Evolutionary conservation across 2,113 vertebrate genomes (phyloP).

Genomic region (Ictalurus punctatus): DNA sequence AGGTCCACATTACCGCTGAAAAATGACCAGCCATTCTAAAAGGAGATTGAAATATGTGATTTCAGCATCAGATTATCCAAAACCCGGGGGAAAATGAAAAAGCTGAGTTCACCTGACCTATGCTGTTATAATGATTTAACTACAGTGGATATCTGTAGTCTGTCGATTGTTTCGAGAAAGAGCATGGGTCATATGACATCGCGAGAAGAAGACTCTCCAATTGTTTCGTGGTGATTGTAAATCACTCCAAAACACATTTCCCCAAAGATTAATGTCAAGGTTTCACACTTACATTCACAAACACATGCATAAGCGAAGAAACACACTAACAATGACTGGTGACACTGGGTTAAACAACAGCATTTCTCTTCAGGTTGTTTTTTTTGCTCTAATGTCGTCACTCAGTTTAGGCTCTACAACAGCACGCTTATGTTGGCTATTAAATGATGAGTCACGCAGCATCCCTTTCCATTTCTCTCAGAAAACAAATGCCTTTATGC

Average conservation of each 20-base stretch:
- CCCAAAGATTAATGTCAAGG: slow-evolving; percentile 1
- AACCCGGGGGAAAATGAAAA: too few relatives aligned
- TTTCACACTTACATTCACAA: slow-evolving; percentile 48
- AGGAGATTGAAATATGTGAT: background rate
- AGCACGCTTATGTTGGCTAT: background rate
- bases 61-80: slow-evolving; percentile 18
- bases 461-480: background rate
- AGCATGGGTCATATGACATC: background rate
- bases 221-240: background rate
- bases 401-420: background rate
- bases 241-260: background rate
- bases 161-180: slow-evolving; percentile 17
- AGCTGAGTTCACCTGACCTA: background rate
- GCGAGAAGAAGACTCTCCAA: background rate
- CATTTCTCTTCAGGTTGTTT: background rate
- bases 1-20: background rate
- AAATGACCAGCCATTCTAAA: background rate
- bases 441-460: background rate
- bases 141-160: background rate
- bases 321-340: slow-evolving; percentile 13
- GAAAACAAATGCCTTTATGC: background rate
- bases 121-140: background rate
- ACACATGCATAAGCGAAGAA: slow-evolving; percentile 44
- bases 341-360: slow-evolving; percentile 22
- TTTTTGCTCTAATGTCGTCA: background rate